These are phyloP conservation scores for Brachyhypopomus occidentalis DNA, from an alignment of 2,113 vertebrate species.

Conservation along the genomic window DNA sequence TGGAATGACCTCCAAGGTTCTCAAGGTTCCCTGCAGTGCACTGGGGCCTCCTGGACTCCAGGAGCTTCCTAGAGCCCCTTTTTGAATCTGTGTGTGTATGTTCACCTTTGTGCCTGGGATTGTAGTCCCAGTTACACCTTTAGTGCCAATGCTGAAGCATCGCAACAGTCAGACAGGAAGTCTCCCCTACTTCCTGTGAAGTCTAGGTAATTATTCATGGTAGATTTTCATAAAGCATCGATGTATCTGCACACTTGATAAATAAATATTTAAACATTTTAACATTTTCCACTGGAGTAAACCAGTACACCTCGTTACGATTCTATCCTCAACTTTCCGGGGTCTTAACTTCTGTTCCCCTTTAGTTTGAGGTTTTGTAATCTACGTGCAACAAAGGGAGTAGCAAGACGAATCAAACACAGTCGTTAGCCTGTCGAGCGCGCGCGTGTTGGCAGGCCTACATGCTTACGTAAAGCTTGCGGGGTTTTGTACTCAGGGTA, in stretches of 20 bases:
- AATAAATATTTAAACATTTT: background rate
- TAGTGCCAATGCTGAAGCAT: background rate
- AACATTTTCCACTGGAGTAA: background rate
- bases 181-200: background rate
- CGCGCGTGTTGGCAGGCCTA: conserved; percentile 19
- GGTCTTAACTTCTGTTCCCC: background rate
- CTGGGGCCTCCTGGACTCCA: too few species aligned
- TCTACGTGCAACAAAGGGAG: background rate
- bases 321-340: background rate
- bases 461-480: conserved; percentile 34
- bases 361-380: background rate
- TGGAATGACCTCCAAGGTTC: too few species aligned
- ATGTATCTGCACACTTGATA: background rate
- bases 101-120: background rate
- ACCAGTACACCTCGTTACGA: background rate
- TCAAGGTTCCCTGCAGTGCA: too few species aligned
- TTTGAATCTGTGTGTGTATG: too few species aligned
- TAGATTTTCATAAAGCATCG: conserved; percentile 1
- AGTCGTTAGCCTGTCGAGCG: conserved; percentile 6
- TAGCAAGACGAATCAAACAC: background rate
- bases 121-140: background rate
- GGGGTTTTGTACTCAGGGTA: conserved; percentile 45
- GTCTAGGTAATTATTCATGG: background rate
- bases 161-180: background rate
- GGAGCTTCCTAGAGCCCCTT: too few species aligned